Percentiles rank a stretch among this genome's conserved stretches.
phyloP scores from a whole-genome alignment of 1,140 invertebrate genomes.

The Proctacanthus coquilletti region DNA sequence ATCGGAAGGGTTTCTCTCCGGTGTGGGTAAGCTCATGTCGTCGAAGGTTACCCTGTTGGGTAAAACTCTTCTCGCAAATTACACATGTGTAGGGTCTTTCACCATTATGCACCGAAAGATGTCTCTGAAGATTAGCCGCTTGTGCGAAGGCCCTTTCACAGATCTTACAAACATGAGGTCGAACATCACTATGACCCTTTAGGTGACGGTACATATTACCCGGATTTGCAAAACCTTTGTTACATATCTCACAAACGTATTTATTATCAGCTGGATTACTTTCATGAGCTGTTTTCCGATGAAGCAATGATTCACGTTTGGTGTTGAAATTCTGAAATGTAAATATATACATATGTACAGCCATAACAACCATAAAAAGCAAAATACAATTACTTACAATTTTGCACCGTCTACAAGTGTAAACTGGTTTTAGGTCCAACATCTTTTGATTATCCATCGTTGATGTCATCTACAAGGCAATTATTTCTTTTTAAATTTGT shows the following conservation, averaged over 20 bases:
- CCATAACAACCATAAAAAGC: no score
- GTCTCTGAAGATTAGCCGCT: constrained; percentile 26
- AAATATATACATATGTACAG: no score
- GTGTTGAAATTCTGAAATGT: constrained; percentile 21
- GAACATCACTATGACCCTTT: constrained; percentile 28
- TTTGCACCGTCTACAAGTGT: no score
- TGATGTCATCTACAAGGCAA: no score
- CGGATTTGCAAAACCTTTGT: constrained; percentile 25
- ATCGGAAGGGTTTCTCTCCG: constrained; percentile 28
- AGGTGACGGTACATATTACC: constrained; percentile 26
- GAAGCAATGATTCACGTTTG: constrained; percentile 25
- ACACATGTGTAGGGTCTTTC: constrained; percentile 26
- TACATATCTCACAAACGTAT: constrained; percentile 25
- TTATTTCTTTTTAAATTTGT: no score
- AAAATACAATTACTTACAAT: no score
- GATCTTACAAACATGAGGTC: constrained; percentile 22
- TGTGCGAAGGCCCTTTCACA: constrained; percentile 28
- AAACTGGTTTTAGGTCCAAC: no score
- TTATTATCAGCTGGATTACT: constrained; percentile 23
- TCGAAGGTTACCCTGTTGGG: constrained; percentile 29
- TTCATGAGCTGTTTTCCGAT: constrained; percentile 22
- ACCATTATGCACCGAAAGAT: constrained; percentile 26
- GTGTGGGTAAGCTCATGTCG: constrained; percentile 29
- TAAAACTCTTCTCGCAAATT: constrained; percentile 28
- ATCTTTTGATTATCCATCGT: no score